Evolutionary conservation across 2,888 invertebrate species (phyloP), one percentile per base, ranked within the genome.

Genomic region (Archips crataeganus): DNA sequence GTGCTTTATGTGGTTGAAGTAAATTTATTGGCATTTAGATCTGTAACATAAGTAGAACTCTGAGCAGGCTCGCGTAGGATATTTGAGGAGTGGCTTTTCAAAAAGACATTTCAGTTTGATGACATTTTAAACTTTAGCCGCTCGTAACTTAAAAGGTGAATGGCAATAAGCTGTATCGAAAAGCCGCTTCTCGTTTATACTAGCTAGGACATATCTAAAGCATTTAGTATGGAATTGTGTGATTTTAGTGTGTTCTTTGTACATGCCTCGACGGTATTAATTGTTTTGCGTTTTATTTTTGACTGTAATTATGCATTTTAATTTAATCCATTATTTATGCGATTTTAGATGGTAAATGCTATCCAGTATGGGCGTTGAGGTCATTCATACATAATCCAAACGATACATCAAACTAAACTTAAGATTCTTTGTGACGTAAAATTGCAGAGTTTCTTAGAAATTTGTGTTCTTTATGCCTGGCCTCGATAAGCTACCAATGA

Each of bases 181-280:
- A 54, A 54, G 54, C 13, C 57, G 3, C 57, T 57, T 57, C 57
- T 57, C 15, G 13, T 9, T 59, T 45, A 66, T 32, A 23, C 23
- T 23, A 59, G 45, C 64, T 42, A 68, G 68, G 73, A 64, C 68
- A 64, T 68, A 69, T 70, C 59, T 69, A 69, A 70, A 65, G 73
- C 69, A 74, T 74, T 69, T 74, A 70, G 54, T 34, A 60, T 74
- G 64, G 23, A 60, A 32, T 51, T 51, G 36, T 49, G 34, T 65
- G 47, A 34, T 69, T 69, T 64, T 62, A 64, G 63, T 39, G 62
- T 23, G 47, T 60, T 60, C 3, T 39, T 54, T 60, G 64, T 74
- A 69, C 69, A 70, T 70, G 74, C 69, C 69, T 74, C 63, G 23
- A 42, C 4, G 42, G 34, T 47, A 3, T 45, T 23, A 45, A 13